A percentile compares a stretch with the other conserved stretches of the same genome.
These are phyloP conservation scores for Danaus melanippus DNA, from an alignment of 1,140 invertebrate species.

Conservation along the genomic window DNA sequence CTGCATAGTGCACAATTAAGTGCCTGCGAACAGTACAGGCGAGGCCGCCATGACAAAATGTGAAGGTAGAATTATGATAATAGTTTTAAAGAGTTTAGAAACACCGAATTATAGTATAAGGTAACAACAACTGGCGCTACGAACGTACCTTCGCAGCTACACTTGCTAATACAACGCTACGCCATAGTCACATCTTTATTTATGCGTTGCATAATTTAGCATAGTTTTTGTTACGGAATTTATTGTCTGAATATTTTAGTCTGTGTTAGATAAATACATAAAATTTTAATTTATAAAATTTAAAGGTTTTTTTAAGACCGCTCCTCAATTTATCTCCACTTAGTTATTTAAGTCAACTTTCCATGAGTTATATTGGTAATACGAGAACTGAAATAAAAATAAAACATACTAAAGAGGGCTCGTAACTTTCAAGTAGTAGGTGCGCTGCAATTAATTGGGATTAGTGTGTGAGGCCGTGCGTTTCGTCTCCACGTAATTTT, in stretches of 20 bases:
- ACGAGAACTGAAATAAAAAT: slow-evolving; percentile 14
- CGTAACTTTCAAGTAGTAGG: slow-evolving; percentile 35
- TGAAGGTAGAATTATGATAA: slow-evolving; percentile 59
- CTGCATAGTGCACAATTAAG: slow-evolving; percentile 11
- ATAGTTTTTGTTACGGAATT: slow-evolving; percentile 32
- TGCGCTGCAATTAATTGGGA: slow-evolving; percentile 57
- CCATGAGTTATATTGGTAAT: slow-evolving; percentile 10
- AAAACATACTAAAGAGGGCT: slow-evolving; percentile 18
- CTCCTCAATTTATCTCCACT: background rate
- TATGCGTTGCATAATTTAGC: slow-evolving; percentile 36
- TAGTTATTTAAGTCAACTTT: slow-evolving; percentile 6
- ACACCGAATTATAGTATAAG: slow-evolving; percentile 48
- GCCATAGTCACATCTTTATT: slow-evolving; percentile 37
- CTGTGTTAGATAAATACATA: slow-evolving; percentile 16
- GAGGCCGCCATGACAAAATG: slow-evolving; percentile 51
- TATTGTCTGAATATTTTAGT: slow-evolving; percentile 22
- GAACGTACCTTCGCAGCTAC: slow-evolving; percentile 41
- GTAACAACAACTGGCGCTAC: slow-evolving; percentile 38
- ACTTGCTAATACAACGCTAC: slow-evolving; percentile 41
- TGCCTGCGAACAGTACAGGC: slow-evolving; percentile 24
- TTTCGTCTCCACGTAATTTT: slow-evolving; percentile 58
- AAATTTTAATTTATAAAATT: slow-evolving; percentile 7
- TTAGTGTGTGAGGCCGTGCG: slow-evolving; percentile 59
- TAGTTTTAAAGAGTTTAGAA: slow-evolving; percentile 64
- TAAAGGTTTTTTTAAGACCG: background rate